These are phyloP conservation scores for Chironomus riparius DNA, from an alignment of 2,888 invertebrate genomes.

Conservation along the genomic window DNA sequence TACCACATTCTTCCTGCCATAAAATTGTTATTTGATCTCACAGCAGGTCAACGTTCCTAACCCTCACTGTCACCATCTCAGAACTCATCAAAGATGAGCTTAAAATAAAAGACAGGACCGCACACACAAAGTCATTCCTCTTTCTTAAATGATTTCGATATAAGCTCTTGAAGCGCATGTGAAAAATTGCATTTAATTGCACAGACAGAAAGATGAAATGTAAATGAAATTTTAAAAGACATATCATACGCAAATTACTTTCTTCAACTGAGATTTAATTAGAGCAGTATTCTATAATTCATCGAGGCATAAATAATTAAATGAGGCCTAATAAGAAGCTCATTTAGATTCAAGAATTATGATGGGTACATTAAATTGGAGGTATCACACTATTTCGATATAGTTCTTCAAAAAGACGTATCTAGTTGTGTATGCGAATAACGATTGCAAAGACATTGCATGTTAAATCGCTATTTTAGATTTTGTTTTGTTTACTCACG, in stretches of 20 bases:
- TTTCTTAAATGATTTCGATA: background rate
- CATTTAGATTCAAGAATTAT: constrained; percentile 7
- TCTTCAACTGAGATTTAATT: background rate
- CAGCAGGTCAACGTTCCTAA: too few species aligned
- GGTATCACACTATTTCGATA: background rate
- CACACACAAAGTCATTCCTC: background rate
- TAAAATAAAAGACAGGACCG: constrained; percentile 1
- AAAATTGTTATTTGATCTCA: too few species aligned
- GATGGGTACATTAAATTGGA: background rate
- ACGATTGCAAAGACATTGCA: too few species aligned
- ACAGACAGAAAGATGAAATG: background rate
- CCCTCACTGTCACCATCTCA: too few species aligned
- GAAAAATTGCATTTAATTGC: background rate
- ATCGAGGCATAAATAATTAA: constrained; percentile 12
- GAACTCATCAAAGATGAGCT: too few species aligned
- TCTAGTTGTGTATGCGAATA: too few species aligned
- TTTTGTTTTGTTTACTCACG: too few species aligned
- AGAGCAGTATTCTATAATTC: background rate
- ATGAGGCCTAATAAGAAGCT: constrained; percentile 12
- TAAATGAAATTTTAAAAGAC: background rate
- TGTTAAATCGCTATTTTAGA: too few species aligned
- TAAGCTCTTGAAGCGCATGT: background rate
- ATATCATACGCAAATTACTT: background rate
- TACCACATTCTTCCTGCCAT: too few species aligned
- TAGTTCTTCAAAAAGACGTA: too few species aligned